Base-by-base conservation (phyloP, 2,797 vertebrate species). In the Clarias platycephalus region DNA sequence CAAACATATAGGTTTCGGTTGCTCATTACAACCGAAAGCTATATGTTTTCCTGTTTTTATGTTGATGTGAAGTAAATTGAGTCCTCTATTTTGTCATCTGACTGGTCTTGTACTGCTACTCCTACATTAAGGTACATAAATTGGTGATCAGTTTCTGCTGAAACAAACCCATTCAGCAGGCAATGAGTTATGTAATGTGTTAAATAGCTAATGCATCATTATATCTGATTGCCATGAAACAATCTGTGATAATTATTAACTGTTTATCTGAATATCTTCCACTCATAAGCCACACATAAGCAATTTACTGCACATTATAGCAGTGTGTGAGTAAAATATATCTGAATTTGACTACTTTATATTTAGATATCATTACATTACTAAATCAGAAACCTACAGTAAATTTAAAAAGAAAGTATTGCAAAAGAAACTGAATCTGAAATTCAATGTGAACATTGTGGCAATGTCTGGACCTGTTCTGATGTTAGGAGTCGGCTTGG, bases 401-500 rank as follows among this genome's bases (percentile, higher is more conserved):
- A 74, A 16, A 28, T 18, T 5, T 16, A 31, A 31, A 72, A n/a
- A 31, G 40, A 62, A 44, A 26, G 4, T 9, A 58, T 0, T 22
- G 64, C 28, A 40, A 20, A 81, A 16, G 4, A 20, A 24, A 37
- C 24, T 2, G 53, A 53, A 74, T 53, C 44, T 34, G 5, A 57
- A 20, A 10, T 20, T 31, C 26, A 49, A 58, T 31, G 13, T 34
- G 3, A 71, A 53, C 26, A 44, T 4, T 5, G 16, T 4, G 20
- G 0, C 15, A 53, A n/a, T 15, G 13, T 53, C 34, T 80, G 28
- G 87, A 91, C 91, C 86, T 78, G 84, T 76, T 94, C 94, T 94
- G 88, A 91, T 91, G 70, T 86, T 90, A 89, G 86, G 87, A 64
- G 92, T 74, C 76, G 94, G 91, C 86, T 95, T 95, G 0, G 95